A percentile compares a stretch with the other conserved stretches of the same genome.
These are phyloP conservation scores for Lycocerus yunnanus DNA, from an alignment of 2,888 invertebrate species.

Conservation along the genomic window DNA sequence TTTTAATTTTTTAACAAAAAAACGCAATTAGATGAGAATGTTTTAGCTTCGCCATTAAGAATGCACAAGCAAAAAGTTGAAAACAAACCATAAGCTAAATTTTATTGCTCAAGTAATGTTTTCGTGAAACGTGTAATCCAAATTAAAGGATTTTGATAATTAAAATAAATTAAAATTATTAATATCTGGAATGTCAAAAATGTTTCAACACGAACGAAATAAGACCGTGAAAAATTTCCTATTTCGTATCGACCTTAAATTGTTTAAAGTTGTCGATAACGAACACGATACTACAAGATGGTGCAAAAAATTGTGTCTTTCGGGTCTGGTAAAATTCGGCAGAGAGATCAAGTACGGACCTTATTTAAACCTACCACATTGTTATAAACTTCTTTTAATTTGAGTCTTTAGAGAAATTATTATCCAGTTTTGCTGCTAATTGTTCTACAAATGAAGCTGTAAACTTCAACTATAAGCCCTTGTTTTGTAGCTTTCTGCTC, in stretches of 20 bases:
- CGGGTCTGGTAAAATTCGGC: too few relatives aligned
- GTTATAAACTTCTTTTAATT: conserved; percentile 19
- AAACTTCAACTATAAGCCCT: conserved; percentile 10
- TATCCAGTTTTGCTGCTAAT: conserved; percentile 16
- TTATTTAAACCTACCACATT: conserved; percentile 2
- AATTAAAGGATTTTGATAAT: background rate
- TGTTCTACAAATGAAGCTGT: conserved; percentile 20
- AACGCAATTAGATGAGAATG: background rate
- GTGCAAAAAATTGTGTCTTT: background rate
- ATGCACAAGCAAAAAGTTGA: background rate
- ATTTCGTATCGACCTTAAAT: too few relatives aligned
- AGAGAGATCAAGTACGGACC: background rate
- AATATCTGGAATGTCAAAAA: background rate
- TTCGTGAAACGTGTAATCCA: background rate
- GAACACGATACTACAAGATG: too few relatives aligned
- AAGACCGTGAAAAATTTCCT: too few relatives aligned
- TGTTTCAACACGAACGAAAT: too few relatives aligned
- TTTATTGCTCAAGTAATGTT: background rate
- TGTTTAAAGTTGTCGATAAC: too few relatives aligned
- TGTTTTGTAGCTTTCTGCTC: conserved; percentile 6
- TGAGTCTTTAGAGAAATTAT: conserved; percentile 17
- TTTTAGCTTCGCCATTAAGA: background rate
- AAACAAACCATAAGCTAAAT: background rate
- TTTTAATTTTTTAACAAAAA: background rate
- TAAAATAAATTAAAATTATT: background rate